Conservation (phyloP, 2,113 vertebrate species). For the Fregetta grallaria region DNA sequence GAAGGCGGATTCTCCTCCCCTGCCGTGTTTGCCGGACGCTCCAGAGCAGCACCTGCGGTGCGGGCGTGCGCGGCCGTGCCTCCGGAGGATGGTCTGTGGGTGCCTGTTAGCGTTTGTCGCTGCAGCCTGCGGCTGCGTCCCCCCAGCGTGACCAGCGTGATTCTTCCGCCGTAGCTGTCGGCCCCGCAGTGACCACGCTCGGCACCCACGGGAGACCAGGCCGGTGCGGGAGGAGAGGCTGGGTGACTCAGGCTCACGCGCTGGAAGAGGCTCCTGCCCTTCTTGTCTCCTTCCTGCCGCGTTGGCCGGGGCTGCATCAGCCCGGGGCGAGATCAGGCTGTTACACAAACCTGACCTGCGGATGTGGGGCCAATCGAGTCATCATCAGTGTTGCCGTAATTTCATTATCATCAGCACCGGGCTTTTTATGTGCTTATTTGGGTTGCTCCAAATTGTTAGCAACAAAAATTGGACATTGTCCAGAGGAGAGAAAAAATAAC, state of each 20-base stretch:
- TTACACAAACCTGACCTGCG: background rate
- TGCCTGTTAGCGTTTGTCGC: background rate
- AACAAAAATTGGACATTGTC: background rate
- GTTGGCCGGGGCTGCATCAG: background rate
- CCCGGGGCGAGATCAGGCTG: background rate
- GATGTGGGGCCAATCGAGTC: background rate
- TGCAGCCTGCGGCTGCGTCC: background rate
- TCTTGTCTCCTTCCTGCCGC: background rate
- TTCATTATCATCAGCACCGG: background rate
- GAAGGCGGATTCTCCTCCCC: background rate
- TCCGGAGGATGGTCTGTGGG: background rate
- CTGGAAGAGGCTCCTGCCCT: background rate
- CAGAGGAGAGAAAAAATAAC: background rate
- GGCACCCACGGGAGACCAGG: background rate
- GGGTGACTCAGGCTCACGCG: background rate
- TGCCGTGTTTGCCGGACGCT: background rate
- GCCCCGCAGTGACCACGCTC: background rate
- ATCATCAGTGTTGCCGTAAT: background rate
- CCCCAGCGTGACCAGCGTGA: background rate
- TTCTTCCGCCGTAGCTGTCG: background rate
- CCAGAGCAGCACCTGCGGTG: rapidly evolving
- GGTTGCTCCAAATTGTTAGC: background rate
- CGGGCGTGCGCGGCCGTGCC: background rate
- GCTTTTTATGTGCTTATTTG: background rate
- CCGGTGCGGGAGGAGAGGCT: background rate